Base-by-base conservation (phyloP, 2,113 vertebrate species). In the Zosterops borbonicus region DNA sequence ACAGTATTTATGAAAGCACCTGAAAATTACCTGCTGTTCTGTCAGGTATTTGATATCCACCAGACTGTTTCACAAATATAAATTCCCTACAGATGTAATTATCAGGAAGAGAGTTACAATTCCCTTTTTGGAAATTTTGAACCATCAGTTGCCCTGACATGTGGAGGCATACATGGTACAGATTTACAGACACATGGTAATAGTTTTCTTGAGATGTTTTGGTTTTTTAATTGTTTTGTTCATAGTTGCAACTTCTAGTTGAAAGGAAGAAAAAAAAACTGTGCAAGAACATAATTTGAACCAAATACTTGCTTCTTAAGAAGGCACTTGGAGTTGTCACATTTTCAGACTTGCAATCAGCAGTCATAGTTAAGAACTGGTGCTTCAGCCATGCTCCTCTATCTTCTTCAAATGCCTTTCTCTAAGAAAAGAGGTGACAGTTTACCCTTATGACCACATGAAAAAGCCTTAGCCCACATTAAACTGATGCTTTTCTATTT, bases 331-430 rank as follows among this genome's bases (percentile, higher is more conserved):
- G 97, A 96, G 98, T 89, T 87, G 98, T 98, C 73, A 98, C 92
- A 63, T 97, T 97, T 86, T 99, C 99, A 73, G 97, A 97, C 89
- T 98, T 98, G 63, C 97, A 98, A 86, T 99, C 98, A 49, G 98
- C 98, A 91, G 99, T 99, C 98, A 99, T 98, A 95, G 98, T 99
- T 95, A 99, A 97, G 97, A 99, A 99, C 91, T 99, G 99, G 67
- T 99, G 99, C 96, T 99, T 99, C 83, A 99, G 96, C 99, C 99
- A 99, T 4, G 95, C 77, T 50, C 98, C 99, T 78, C 99, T 97
- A 49, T 99, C 99, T 88, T 99, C 99, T 94, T 99, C 99, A 97
- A 99, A 99, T 28, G 98, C 98, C 81, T 98, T 99, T 96, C 99
- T 99, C 99, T 99, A 93, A 82, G 80, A 94, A 62, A 90, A 59